A percentile compares a stretch with the other conserved stretches of the same genome.
Conservation (phyloP, 2,797 vertebrate genomes). For the Pangasius mekongensis region DNA sequence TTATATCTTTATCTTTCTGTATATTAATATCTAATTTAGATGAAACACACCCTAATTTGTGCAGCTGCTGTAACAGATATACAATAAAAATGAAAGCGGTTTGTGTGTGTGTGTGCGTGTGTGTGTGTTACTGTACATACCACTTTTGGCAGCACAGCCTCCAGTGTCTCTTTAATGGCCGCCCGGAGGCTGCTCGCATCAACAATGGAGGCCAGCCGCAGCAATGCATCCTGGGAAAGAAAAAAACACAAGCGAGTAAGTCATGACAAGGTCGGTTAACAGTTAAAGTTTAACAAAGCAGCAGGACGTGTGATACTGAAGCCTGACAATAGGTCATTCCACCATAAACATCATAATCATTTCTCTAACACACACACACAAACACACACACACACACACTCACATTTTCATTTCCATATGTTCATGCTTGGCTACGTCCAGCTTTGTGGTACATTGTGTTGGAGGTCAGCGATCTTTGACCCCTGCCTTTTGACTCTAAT, state of each 20-base stretch:
- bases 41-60: neutral
- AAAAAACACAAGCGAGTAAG: conserved; percentile 54
- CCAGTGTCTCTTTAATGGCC: conserved; percentile 82
- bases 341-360: conserved; percentile 18
- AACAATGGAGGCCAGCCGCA: conserved; percentile 85
- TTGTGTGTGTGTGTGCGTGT: conserved; percentile 26
- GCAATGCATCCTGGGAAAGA: conserved; percentile 85
- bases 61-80: neutral
- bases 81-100: neutral
- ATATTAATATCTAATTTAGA: neutral
- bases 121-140: conserved; percentile 70
- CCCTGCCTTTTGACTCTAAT: neutral
- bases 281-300: neutral
- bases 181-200: conserved; percentile 76
- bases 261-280: neutral
- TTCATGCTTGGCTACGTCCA: neutral
- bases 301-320: neutral
- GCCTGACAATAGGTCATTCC: neutral
- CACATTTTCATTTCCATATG: neutral
- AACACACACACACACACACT: neutral
- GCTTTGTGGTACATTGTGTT: neutral
- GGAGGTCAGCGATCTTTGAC: conserved; percentile 1
- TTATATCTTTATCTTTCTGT: neutral
- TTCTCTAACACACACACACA: neutral
- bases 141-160: conserved; percentile 84